Base-by-base conservation (phyloP, 2,113 vertebrate species). In the Tympanuchus pallidicinctus region DNA sequence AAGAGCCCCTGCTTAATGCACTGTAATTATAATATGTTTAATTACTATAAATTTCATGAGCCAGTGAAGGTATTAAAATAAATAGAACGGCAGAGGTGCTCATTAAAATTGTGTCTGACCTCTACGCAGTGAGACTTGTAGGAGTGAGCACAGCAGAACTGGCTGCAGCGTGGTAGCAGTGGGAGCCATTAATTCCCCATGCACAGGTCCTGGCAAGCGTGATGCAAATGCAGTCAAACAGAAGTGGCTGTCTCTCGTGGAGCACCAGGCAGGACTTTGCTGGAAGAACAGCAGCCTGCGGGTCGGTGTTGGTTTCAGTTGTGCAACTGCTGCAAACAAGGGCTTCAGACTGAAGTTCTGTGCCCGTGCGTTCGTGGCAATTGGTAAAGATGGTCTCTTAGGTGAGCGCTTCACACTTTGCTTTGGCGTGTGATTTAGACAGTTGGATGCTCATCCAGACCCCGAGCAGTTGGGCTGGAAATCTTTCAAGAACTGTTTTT, bases 31-130 rank as follows among this genome's bases (percentile, higher is more conserved):
- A 85, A 86, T 86, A 96, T 89, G 45, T 70, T 94, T 97, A 95
- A 96, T 96, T 96, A 76, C 89, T 86, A 66, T 88, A 89, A 91
- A 95, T 95, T 96, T 96, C 80, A 93, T 88, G 79, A 82, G 71
- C 91, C 83, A 93, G 50, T 96, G 93, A 96, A 96, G 86, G 86
- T 96, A 94, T 87, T 94, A 94, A 97, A 96, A 96, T 83, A 94
- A 96, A 96, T 92, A 95, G 64, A 80, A 88, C 48, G 57, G 90
- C 76, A 66, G 85, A 90, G 77, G 73, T 88, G n/a, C 90, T 92
- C 94, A 57, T 96, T 97, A 93, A 97, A 95, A 96, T 90, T 95
- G 90, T 71, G 80, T 92, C 92, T 95, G 91, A 93, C 85, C 75
- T 95, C 90, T 89, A 14, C 75, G 52, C 74, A 7, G 70, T 57